Conservation (phyloP, 2,113 vertebrate genomes). For the Galemys pyrenaicus region DNA sequence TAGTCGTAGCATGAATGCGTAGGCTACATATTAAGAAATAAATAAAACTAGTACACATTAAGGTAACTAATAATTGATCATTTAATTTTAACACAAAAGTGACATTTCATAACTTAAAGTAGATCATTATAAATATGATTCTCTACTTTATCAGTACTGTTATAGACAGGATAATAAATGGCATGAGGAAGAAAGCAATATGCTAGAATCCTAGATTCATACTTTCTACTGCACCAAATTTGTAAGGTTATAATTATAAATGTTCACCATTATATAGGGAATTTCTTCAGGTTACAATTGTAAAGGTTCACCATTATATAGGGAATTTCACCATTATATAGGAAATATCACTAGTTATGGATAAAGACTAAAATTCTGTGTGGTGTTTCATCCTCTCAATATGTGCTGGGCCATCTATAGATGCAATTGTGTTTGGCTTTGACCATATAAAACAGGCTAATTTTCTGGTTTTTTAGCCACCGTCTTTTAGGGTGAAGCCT, state of each 20-base stretch:
- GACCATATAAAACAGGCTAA: background rate
- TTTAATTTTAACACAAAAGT: background rate
- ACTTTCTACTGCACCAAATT: background rate
- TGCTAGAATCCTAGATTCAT: background rate
- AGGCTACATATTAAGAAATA: background rate
- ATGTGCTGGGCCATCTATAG: accelerated
- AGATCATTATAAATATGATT: background rate
- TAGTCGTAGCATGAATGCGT: background rate
- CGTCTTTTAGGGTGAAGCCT: background rate
- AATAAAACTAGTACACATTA: background rate
- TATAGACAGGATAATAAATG: background rate
- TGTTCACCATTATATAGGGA: background rate
- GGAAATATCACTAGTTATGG: background rate
- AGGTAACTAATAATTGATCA: background rate
- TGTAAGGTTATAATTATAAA: background rate
- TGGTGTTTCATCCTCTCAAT: background rate
- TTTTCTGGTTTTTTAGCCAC: background rate
- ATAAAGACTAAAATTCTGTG: background rate
- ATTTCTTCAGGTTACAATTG: background rate
- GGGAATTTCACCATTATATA: background rate
- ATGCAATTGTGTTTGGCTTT: background rate
- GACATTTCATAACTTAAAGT: background rate
- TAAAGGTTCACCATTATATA: background rate
- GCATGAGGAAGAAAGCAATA: background rate
- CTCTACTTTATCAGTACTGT: background rate